A percentile compares a stretch with the other conserved stretches of the same genome.
phyloP scores from a whole-genome alignment of 2,797 vertebrate species.

The Falco berigora region DNA sequence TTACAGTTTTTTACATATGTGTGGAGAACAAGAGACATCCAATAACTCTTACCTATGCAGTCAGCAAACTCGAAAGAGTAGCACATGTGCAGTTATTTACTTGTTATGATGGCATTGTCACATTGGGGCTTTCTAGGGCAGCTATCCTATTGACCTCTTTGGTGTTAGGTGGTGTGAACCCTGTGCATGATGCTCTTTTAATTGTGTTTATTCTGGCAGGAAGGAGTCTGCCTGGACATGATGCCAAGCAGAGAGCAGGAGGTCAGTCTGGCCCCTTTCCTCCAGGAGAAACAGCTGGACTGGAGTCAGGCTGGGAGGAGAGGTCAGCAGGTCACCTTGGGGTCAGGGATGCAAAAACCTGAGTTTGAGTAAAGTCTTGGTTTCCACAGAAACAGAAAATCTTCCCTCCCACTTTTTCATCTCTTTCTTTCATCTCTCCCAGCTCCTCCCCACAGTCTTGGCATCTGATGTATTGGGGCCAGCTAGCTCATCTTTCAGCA shows the following conservation, averaged over 20 bases:
- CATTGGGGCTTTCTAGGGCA: background rate
- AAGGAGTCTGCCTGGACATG: background rate
- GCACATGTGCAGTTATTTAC: background rate
- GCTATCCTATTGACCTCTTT: background rate
- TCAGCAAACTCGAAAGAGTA: background rate
- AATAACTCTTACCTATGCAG: background rate
- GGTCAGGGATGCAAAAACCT: slow-evolving; percentile 26
- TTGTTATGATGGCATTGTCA: background rate
- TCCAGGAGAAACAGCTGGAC: slow-evolving; percentile 31
- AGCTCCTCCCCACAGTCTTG: background rate
- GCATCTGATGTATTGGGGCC: background rate
- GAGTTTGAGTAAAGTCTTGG: background rate
- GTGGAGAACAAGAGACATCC: background rate
- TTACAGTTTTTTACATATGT: background rate
- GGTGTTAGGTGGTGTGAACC: background rate
- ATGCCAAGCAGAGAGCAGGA: background rate
- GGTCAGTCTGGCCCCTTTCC: slow-evolving; percentile 3
- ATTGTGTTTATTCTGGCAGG: slow-evolving; percentile 2
- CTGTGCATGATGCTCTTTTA: background rate
- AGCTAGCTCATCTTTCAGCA: slow-evolving; percentile 15
- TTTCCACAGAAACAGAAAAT: slow-evolving; percentile 3
- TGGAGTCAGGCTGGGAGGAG: slow-evolving; percentile 1
- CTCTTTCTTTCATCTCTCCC: slow-evolving; percentile 27
- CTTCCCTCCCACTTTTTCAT: background rate
- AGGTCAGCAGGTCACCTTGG: slow-evolving; percentile 24